Percentiles rank a stretch among this genome's conserved stretches.
phyloP scores from a whole-genome alignment of 2,113 vertebrate genomes.

The Notiomystis cincta region DNA sequence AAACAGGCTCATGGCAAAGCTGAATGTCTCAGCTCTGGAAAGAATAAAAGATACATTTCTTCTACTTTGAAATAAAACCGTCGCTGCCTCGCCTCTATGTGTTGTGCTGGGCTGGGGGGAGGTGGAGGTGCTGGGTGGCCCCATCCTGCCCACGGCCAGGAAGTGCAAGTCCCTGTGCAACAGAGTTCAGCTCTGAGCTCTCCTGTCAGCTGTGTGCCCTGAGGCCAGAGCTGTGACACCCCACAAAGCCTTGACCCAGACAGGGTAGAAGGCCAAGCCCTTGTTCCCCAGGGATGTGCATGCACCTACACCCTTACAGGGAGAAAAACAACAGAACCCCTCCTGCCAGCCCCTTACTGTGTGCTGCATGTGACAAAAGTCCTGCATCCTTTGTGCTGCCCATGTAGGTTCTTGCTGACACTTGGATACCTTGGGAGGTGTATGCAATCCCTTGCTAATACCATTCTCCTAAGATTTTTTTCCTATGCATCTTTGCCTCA shows the following conservation, averaged over 20 bases:
- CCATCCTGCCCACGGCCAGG: fast-evolving
- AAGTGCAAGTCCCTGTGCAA: background rate
- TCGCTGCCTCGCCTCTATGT: background rate
- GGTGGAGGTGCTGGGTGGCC: background rate
- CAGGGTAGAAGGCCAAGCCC: background rate
- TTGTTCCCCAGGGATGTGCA: background rate
- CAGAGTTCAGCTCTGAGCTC: background rate
- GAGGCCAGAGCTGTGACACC: background rate
- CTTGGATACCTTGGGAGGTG: background rate
- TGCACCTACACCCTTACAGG: background rate
- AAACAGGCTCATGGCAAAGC: background rate
- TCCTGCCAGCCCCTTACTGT: background rate
- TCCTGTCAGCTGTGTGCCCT: background rate
- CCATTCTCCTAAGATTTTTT: background rate
- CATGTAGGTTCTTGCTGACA: background rate
- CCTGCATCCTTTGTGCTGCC: background rate
- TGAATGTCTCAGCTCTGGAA: background rate
- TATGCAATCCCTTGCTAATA: background rate
- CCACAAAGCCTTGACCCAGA: background rate
- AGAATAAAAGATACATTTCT: slow-evolving; percentile 51
- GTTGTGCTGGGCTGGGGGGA: background rate
- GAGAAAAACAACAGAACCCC: background rate
- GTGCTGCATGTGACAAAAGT: background rate
- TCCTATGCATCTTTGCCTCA: background rate
- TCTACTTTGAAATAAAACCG: slow-evolving; percentile 29